phyloP scores from a whole-genome alignment of 2,797 vertebrate species.

The Triplophysa yarkandensis region DNA sequence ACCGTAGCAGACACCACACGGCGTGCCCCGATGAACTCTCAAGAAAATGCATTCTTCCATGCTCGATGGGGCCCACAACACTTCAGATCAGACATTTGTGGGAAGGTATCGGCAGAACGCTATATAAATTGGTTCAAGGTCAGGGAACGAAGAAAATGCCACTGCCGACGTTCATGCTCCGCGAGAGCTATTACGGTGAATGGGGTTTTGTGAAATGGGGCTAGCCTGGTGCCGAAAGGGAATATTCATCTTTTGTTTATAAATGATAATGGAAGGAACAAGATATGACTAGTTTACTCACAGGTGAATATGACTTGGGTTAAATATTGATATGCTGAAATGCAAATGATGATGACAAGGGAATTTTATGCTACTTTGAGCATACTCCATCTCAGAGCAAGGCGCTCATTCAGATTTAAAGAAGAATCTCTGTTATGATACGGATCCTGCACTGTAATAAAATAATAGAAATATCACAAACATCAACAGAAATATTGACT shows the following conservation, averaged over 20 bases:
- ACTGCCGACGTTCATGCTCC: conserved; percentile 57
- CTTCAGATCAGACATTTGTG: conserved; percentile 20
- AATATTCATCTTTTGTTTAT: conserved; percentile 65
- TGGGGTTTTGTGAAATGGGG: conserved; percentile 64
- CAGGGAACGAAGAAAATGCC: conserved; percentile 53
- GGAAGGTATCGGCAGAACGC: conserved; percentile 46
- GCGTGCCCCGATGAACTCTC: conserved; percentile 52
- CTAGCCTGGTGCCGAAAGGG: conserved; percentile 59
- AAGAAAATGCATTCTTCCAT: conserved; percentile 55
- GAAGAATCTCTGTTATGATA: too few relatives aligned
- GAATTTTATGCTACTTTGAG: conserved; percentile 2
- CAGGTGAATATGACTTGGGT: conserved; percentile 21
- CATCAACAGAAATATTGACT: too few relatives aligned
- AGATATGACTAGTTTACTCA: conserved; percentile 25
- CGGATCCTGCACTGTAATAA: too few relatives aligned
- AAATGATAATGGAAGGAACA: conserved; percentile 63
- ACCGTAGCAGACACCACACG: conserved; percentile 41
- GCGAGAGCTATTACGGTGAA: conserved; percentile 66
- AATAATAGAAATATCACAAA: too few relatives aligned
- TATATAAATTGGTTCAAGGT: conserved; percentile 65
- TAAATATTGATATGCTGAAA: conserved; percentile 15
- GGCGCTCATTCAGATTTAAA: not conserved
- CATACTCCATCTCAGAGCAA: conserved; percentile 16
- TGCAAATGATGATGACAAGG: conserved; percentile 7
- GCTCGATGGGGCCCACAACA: conserved; percentile 22